Evolutionary conservation across 2,888 invertebrate species (phyloP), one percentile per base, ranked within the genome.

Genomic region (Priocnemis perturbator): DNA sequence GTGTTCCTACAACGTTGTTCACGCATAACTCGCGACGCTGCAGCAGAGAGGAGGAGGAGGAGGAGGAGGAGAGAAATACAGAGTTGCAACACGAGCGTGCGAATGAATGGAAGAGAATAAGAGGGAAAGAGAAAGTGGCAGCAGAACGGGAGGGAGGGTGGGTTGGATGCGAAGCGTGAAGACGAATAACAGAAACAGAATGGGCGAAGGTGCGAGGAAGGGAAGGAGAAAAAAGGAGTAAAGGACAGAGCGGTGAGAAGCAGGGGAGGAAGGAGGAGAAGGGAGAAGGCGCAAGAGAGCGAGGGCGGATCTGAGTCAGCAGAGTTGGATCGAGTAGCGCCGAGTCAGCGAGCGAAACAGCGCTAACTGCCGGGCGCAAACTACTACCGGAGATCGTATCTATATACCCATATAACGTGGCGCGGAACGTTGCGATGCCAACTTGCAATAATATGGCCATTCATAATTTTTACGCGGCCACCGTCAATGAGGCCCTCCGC

Each of bases 281-380:
- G 52, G 64, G 45, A 53, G 60, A 68, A 59, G 30, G 69, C 59
- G 67, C 56, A 60, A 69, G 74, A 69, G 71, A 73, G 76, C 64
- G 81, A 85, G 83, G 85, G 86, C 86, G 88, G 87, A 87, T 87
- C 88, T 87, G 88, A 87, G 85, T 88, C 88, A 88, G 88, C 88
- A 78, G 66, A 58, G 67, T 65, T 66, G 76, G 82, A 84, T 86
- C 85, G 80, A 82, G 81, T 85, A 82, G 81, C 86, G 85, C 79
- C 83, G 84, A 87, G 84, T 88, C 88, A 88, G 87, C 88, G 81
- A 77, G 79, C 78, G 81, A 85, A 84, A 84, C 73, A 77, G 74
- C 76, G 78, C 69, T 82, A 81, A 82, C 79, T 81, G 77, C 79
- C 67, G 67, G 61, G 52, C 67, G 79, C 81, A 73, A 77, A 73